A percentile compares a stretch with the other conserved stretches of the same genome.
These are phyloP conservation scores for Eucriotettix oculatus DNA, from an alignment of 2,888 invertebrate species.

Conservation along the genomic window DNA sequence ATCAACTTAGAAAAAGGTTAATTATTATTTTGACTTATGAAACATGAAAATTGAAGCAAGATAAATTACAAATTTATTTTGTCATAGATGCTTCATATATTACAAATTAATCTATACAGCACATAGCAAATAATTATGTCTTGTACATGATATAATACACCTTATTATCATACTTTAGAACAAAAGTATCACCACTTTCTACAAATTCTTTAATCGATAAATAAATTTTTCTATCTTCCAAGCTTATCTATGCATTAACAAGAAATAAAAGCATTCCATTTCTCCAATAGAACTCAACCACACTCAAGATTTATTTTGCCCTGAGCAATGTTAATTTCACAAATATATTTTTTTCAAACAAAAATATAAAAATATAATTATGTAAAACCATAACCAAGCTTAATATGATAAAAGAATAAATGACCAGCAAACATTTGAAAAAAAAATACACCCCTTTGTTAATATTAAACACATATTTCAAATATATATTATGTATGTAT, in stretches of 20 bases:
- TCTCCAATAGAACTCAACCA: background rate
- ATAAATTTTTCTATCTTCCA: too few relatives aligned
- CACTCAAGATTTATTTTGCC: background rate
- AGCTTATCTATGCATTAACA: background rate
- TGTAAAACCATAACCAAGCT: conserved; percentile 6
- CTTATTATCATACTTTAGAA: too few relatives aligned
- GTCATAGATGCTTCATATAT: too few relatives aligned
- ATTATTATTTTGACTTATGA: too few relatives aligned
- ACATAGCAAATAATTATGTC: too few relatives aligned
- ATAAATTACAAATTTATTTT: too few relatives aligned
- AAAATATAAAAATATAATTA: background rate
- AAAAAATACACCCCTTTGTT: conserved; percentile 5
- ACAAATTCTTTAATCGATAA: too few relatives aligned
- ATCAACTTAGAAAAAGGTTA: too few relatives aligned
- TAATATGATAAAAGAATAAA: conserved; percentile 2
- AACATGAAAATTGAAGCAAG: too few relatives aligned
- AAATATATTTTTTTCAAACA: background rate
- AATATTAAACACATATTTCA: conserved; percentile 6
- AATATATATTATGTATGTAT: background rate
- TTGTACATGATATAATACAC: too few relatives aligned
- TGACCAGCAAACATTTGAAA: conserved; percentile 9
- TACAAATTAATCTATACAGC: too few relatives aligned
- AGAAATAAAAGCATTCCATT: background rate
- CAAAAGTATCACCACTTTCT: too few relatives aligned
- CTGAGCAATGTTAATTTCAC: background rate